These are phyloP conservation scores for Pelodiscus sinensis DNA, from an alignment of 2,113 vertebrate species.

Conservation along the genomic window DNA sequence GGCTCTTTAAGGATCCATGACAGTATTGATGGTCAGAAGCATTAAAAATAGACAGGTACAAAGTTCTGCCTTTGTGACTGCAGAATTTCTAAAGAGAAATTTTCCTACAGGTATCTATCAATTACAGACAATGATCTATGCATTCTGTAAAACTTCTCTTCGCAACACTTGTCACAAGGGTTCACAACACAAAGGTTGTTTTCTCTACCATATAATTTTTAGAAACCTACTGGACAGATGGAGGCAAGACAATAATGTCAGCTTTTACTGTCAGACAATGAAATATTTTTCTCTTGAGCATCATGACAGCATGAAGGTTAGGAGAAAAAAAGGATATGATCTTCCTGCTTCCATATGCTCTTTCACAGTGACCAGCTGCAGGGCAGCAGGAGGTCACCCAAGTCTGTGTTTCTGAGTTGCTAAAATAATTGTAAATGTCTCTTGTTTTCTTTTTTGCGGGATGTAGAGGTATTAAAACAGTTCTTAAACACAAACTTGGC, in stretches of 20 bases:
- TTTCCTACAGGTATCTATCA: neutral
- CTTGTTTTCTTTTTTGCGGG: neutral
- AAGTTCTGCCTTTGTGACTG: neutral
- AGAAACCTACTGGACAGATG: constrained; percentile 35
- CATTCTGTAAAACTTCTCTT: neutral
- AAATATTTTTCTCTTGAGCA: constrained; percentile 20
- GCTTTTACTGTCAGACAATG: constrained; percentile 39
- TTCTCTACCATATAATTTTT: neutral
- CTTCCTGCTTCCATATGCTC: constrained; percentile 32
- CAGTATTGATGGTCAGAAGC: neutral
- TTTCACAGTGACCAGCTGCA: constrained; percentile 19
- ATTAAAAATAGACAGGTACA: neutral
- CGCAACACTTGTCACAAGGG: neutral
- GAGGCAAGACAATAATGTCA: constrained; percentile 6
- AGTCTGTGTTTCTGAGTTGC: neutral
- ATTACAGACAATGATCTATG: neutral
- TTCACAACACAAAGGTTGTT: neutral
- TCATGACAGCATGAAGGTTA: neutral
- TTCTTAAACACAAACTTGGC: neutral
- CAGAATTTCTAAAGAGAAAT: neutral
- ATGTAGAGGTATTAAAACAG: neutral
- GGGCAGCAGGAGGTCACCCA: constrained; percentile 12
- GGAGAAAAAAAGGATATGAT: constrained; percentile 27
- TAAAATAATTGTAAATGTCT: neutral
- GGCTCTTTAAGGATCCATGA: neutral